phyloP scores from a whole-genome alignment of 1,140 invertebrate species.

The Conus betulinus region DNA sequence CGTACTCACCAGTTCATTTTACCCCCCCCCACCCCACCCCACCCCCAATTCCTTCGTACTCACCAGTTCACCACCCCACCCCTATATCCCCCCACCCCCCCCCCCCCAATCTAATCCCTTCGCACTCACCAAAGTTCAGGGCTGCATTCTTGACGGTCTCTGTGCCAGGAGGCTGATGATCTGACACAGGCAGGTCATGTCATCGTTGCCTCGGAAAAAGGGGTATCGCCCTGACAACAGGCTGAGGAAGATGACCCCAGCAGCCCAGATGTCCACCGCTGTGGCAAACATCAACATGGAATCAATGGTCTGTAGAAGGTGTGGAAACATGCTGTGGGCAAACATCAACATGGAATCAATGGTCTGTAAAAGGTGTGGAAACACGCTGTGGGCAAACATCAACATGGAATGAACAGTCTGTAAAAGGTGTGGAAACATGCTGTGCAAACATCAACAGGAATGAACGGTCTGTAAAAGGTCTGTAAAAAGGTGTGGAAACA shows the following conservation, averaged over 20 bases:
- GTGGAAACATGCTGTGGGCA: neutral
- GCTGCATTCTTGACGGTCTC: conserved; percentile 83
- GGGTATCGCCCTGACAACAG: conserved; percentile 88
- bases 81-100: too few species aligned
- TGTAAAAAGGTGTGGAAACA: too few species aligned
- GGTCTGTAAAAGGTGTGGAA: too few species aligned
- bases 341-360: neutral
- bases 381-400: too few species aligned
- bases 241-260: conserved; percentile 89
- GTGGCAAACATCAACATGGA: conserved; percentile 55
- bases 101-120: neutral
- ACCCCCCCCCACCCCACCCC: too few species aligned
- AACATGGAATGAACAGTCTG: too few species aligned
- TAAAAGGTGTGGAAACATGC: too few species aligned
- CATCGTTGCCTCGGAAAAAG: conserved; percentile 89
- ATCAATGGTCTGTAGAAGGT: neutral
- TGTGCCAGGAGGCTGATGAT: conserved; percentile 87
- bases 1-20: neutral
- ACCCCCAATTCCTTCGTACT: too few species aligned
- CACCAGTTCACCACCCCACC: too few species aligned
- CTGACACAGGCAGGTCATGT: conserved; percentile 88
- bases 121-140: conserved; percentile 81
- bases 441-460: too few species aligned
- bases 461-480: too few species aligned
- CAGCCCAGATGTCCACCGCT: conserved; percentile 93